Base-by-base conservation (phyloP, 2,797 vertebrate genomes). In the Cetoscarus ocellatus region DNA sequence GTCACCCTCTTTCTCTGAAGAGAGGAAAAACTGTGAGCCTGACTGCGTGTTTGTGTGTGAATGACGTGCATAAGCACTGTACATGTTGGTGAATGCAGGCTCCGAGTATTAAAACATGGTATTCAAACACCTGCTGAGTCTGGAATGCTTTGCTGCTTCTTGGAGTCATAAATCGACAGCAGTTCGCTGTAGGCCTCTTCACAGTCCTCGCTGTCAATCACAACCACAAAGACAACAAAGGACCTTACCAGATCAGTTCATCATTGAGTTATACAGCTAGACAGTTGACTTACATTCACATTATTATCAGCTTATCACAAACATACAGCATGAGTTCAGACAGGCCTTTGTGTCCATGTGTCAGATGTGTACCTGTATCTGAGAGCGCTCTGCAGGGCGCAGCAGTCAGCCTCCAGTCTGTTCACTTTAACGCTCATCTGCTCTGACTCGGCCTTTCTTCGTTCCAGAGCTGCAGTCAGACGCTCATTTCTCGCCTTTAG, bases 181-280 rank as follows among this genome's bases (percentile, higher is more conserved):
- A 99, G 92, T 38, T 93, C 89, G 0, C 86, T 63, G 0, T 95
- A 97, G 10, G 94, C 94, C 27, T 95, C 96, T 55, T 95, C 93
- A 38, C 96, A 96, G 79, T 92, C 92, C 83, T 97, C 95, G 1
- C 97, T 99, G 95, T 91, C 75, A 90, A 86, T 84, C 85, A 93
- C 73, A 86, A 40, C 34, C 68, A 86, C 66, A 70, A 60, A 86
- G 51, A 86, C 71, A 80, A 66, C 47, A 69, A 48, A 13, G 50
- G 42, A 77, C 55, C 52, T 67, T 55, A 36, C 48, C 10, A 13
- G 50, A 35, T 2, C 50, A 72, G 70, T 48, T 34, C 35, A 75
- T 63, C 18, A 2, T 44, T 18, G 12, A 75, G 19, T 4, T 27
- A 65, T 44, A 6, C 45, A 17, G 66, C 27, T 55, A 52, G 55